phyloP scores from a whole-genome alignment of 1,140 invertebrate species.

The Megalopta genalis region DNA sequence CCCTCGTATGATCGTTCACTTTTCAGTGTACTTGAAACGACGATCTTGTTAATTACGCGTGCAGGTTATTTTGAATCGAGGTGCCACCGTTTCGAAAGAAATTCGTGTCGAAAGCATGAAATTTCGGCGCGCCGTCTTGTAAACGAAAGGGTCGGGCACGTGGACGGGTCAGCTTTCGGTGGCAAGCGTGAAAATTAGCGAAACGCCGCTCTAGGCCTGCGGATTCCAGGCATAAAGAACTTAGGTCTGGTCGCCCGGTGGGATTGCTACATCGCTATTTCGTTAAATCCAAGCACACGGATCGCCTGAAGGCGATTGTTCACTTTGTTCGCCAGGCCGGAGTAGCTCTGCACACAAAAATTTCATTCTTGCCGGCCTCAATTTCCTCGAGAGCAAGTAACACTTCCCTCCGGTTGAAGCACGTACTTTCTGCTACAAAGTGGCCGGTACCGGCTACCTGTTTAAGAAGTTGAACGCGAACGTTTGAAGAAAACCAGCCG shows the following conservation, averaged over 20 bases:
- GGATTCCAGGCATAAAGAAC: neutral
- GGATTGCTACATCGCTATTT: neutral
- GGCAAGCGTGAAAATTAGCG: too few relatives aligned
- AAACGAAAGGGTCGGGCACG: too few relatives aligned
- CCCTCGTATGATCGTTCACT: too few relatives aligned
- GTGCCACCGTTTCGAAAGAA: too few relatives aligned
- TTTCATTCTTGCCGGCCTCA: constrained; percentile 35
- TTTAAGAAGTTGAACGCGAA: neutral
- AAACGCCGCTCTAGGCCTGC: too few relatives aligned
- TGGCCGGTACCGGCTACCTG: neutral
- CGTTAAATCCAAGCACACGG: neutral
- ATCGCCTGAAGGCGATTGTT: constrained; percentile 13
- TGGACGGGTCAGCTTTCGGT: too few relatives aligned
- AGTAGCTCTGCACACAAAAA: constrained; percentile 24
- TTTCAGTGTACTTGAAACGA: too few relatives aligned
- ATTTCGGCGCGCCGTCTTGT: too few relatives aligned
- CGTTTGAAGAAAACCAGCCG: neutral
- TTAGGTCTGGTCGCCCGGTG: too few relatives aligned
- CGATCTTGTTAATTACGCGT: too few relatives aligned
- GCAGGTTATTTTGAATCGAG: too few relatives aligned
- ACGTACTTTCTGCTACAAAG: constrained; percentile 13
- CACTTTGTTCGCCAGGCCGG: constrained; percentile 7
- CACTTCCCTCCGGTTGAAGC: constrained; percentile 17
- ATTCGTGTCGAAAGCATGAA: too few relatives aligned
- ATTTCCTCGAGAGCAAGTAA: constrained; percentile 36